phyloP scores from a whole-genome alignment of 2,888 invertebrate genomes.

The Lampropteryx suffumata region DNA sequence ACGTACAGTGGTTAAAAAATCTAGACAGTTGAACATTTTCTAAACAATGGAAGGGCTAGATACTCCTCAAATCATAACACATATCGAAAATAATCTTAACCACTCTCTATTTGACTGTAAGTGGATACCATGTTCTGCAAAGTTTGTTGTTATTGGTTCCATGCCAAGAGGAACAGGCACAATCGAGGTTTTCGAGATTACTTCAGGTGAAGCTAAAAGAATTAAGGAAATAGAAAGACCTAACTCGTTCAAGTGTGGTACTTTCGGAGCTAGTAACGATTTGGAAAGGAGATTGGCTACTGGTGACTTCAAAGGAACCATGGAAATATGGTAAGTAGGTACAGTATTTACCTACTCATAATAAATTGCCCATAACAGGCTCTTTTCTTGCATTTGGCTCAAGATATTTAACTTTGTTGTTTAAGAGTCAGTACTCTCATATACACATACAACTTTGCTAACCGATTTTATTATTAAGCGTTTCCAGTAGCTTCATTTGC shows the following conservation, averaged over 20 bases:
- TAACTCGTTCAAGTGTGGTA: conserved; percentile 95
- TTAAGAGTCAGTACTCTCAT: no score
- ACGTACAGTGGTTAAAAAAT: background rate
- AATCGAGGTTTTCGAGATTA: conserved; percentile 91
- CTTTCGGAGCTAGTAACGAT: conserved; percentile 94
- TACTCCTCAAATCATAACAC: conserved; percentile 95
- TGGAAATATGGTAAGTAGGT: conserved; percentile 87
- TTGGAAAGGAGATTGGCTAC: conserved; percentile 92
- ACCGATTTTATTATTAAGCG: no score
- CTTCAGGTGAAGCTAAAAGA: conserved; percentile 86
- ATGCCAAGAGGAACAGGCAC: conserved; percentile 93
- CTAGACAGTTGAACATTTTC: background rate
- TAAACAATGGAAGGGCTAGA: conserved; percentile 72
- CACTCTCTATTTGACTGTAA: conserved; percentile 96
- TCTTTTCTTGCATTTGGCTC: no score
- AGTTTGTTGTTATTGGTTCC: conserved; percentile 94
- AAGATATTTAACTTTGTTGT: no score
- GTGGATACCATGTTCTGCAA: conserved; percentile 97
- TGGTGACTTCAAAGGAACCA: conserved; percentile 93
- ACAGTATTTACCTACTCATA: no score
- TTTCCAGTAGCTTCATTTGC: no score
- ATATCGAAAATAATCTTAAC: conserved; percentile 90
- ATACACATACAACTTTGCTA: no score
- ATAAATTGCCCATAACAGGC: no score
- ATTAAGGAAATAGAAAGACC: conserved; percentile 90